phyloP scores from a whole-genome alignment of 1,140 invertebrate species.

The Scaptodrosophila lebanonensis region DNA sequence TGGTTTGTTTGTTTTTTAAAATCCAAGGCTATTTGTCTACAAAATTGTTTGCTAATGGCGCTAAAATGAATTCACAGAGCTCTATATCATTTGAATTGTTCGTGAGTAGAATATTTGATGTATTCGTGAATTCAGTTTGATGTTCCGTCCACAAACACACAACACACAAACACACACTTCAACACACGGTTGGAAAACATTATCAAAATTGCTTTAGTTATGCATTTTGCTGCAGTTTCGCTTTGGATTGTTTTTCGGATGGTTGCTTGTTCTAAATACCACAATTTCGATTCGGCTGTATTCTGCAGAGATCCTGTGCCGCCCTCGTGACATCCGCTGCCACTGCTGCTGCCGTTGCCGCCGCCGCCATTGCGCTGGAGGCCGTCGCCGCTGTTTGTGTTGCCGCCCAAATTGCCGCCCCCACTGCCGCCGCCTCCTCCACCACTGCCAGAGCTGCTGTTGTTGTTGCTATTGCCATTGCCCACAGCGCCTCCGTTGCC shows the following conservation, averaged over 20 bases:
- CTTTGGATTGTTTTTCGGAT: conserved; percentile 77
- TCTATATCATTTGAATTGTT: no score
- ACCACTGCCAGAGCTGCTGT: conserved; percentile 52
- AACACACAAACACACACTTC: no score
- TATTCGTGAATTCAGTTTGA: no score
- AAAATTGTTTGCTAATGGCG: no score
- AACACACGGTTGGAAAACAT: no score
- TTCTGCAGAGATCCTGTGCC: conserved; percentile 77
- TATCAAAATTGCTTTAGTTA: conserved; percentile 15
- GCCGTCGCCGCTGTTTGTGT: conserved; percentile 65
- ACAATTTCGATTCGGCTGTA: conserved; percentile 80
- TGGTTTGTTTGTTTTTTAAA: no score
- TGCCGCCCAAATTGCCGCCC: conserved; percentile 51
- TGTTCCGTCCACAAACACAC: no score
- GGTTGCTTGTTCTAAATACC: conserved; percentile 83
- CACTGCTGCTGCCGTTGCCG: conserved; percentile 26
- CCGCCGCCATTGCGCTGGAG: conserved; percentile 70
- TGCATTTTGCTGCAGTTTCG: conserved; percentile 4
- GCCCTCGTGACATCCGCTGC: conserved; percentile 62
- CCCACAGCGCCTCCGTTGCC: conserved; percentile 77
- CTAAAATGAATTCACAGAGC: no score
- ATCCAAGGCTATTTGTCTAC: no score
- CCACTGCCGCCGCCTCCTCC: conserved; percentile 45
- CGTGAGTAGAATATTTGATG: no score
- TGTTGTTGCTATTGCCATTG: conserved; percentile 61